Base-by-base conservation (phyloP, 2,888 invertebrate genomes). In the Drosophila monieri region DNA sequence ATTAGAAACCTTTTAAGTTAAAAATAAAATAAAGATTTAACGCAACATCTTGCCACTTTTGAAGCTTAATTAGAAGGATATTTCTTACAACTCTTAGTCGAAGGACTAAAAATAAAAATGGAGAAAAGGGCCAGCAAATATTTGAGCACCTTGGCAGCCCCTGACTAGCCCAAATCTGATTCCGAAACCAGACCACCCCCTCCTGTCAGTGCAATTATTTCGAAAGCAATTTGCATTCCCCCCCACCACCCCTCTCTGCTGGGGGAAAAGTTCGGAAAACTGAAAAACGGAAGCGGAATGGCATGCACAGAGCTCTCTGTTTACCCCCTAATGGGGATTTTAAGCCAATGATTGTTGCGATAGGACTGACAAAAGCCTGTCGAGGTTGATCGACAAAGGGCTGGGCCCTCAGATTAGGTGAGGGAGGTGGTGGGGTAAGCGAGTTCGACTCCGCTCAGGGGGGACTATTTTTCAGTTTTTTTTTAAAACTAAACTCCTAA, bases 141-240 rank as follows among this genome's bases (percentile, higher is more conserved):
- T 62, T 49, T 49, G 62, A 48, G 41, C 43, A 21, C 35, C 43
- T 61, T 49, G 51, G 35, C 62, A 62, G 55, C 55, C 35, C 18
- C 18, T n/a, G 59, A 59, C 44, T 37, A 37, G 46, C 35, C 43
- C 39, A 15, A 39, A 49, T 39, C 56, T 18, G 43, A 53, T 41
- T 39, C 56, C 18, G 18, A 53, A 51, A 18, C 51, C 23, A 21
- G 41, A 14, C 44, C 57, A 4, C 12, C 43, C 21, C 30, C 4
- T 5, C 15, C 8, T 23, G 53, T 44, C 52, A 52, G 27, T 64
- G 62, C 62, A 64, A 64, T 64, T 64, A 65, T 64, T 65, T 65
- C 30, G 64, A 46, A 65, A 64, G 53, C 53, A 64, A 64, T 64
- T 64, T 64, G 64, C 66, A 64, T 64, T 65, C 66, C 25, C 27